Evolutionary conservation across 1,140 invertebrate genomes (phyloP).

Genomic region (Hermetia illucens): DNA sequence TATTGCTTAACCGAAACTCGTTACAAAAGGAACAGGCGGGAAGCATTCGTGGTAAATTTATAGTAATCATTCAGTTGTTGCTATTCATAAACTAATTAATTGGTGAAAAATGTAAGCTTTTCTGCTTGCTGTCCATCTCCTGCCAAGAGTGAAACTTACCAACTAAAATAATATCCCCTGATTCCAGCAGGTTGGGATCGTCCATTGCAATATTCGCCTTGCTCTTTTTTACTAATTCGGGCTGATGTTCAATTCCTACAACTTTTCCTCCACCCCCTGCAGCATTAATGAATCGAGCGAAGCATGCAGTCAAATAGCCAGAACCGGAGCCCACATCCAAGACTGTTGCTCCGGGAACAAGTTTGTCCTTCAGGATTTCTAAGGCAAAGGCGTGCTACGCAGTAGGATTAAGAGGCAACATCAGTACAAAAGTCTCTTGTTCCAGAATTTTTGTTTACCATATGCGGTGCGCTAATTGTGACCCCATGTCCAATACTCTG

Average conservation of each 20-base stretch:
- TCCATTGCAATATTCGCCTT: slow-evolving; percentile 64
- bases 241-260: slow-evolving; percentile 88
- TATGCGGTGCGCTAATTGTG: slow-evolving; percentile 96
- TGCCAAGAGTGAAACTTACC: slow-evolving; percentile 33
- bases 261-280: slow-evolving; percentile 44
- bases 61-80: no score
- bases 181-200: slow-evolving; percentile 48
- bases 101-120: background rate
- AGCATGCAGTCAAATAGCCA: slow-evolving; percentile 91
- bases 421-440: background rate
- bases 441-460: slow-evolving; percentile 48
- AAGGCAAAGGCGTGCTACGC: slow-evolving; percentile 80
- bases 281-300: slow-evolving; percentile 41
- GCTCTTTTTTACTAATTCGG: slow-evolving; percentile 63
- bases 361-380: slow-evolving; percentile 71
- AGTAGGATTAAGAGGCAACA: background rate
- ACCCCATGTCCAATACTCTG: slow-evolving; percentile 80
- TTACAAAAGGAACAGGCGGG: no score
- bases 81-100: no score
- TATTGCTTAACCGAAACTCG: no score
- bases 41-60: no score
- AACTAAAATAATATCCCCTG: slow-evolving; percentile 50
- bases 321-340: slow-evolving; percentile 93
- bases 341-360: slow-evolving; percentile 62
- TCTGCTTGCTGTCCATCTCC: background rate